These are phyloP conservation scores for Dipodomys ordii DNA, from an alignment of 2,113 vertebrate genomes.

Conservation along the genomic window DNA sequence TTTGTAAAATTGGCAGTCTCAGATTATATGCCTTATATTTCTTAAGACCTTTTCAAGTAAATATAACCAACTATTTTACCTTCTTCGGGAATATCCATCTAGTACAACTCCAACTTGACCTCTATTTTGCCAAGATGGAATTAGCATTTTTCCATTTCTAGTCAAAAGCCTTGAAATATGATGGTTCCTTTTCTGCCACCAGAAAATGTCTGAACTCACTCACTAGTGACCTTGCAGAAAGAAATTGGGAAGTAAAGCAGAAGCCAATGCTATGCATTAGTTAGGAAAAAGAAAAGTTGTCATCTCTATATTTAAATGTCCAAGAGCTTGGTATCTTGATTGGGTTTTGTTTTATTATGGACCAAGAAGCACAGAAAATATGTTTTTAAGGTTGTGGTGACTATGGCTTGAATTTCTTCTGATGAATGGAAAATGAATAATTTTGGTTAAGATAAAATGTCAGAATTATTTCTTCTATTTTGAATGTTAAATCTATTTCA, in stretches of 20 bases:
- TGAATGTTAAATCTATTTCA: conserved; percentile 19
- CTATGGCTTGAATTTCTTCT: not conserved
- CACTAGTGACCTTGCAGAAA: no score
- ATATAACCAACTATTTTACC: not conserved
- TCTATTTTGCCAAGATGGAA: not conserved
- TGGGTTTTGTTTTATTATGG: not conserved
- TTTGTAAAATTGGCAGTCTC: no score
- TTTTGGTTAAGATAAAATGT: not conserved
- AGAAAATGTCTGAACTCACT: no score
- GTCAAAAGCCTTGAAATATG: no score
- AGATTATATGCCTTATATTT: not conserved
- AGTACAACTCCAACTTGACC: not conserved
- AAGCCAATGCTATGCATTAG: no score
- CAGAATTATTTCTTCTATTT: conserved; percentile 49
- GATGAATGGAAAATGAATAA: conserved; percentile 14
- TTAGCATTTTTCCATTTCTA: no score
- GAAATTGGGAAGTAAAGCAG: no score
- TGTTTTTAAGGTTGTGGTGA: not conserved
- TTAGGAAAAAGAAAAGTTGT: not conserved
- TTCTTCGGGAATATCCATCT: not conserved
- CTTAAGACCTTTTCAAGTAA: not conserved
- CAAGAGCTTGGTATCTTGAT: not conserved
- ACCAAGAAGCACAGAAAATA: not conserved
- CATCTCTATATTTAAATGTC: conserved; percentile 24
- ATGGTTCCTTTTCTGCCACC: no score